Base-by-base conservation (phyloP, 2,113 vertebrate genomes). In the Tetrao urogallus region DNA sequence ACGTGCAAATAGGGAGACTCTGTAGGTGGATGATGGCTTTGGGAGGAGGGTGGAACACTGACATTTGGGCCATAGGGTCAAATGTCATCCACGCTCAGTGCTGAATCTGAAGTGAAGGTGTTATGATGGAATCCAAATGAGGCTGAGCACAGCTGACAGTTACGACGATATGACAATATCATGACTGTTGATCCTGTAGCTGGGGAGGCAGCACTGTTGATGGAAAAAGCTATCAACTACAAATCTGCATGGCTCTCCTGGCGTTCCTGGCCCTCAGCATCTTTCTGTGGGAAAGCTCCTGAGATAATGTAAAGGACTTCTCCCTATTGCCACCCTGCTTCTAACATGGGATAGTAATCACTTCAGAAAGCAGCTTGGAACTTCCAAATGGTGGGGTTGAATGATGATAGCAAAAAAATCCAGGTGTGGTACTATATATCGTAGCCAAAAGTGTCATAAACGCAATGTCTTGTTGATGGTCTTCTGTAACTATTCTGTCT, bases 141-240 rank as follows among this genome's bases (percentile, higher is more conserved):
- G 28, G 19, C 8, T 20, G 34, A 47, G 42, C 11, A 16, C 18
- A 7, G 0, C 0, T 28, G 5, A 4, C 50, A 10, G 54, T 56
- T 48, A 75, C 28, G 43, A 38, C 13, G 18, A 21, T 48, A 75
- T 28, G 43, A 42, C 16, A 24, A 21, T 11, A 45, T 43, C 11
- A 1, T 36, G 36, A n/a, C 30, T 61, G 45, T 60, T 60, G 50
- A 32, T 58, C 0, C 0, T 30, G 30, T 88, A 17, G 24, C 12
- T 60, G 22, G 22, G 25, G 36, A 64, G 48, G 30, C 21, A 38
- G 27, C 36, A 2, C 8, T 43, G 20, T 30, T 84, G 50, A 48
- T 43, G 54, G 45, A 10, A 38, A 36, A 66, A 13, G 43, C 22
- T 47, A 38, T 48, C 8, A 63, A 58, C 30, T 48, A 28, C 4